Percentiles rank a stretch among this genome's conserved stretches.
phyloP scores from a whole-genome alignment of 64 coral and sea anemone species.

The Trachythela sp. region DNA sequence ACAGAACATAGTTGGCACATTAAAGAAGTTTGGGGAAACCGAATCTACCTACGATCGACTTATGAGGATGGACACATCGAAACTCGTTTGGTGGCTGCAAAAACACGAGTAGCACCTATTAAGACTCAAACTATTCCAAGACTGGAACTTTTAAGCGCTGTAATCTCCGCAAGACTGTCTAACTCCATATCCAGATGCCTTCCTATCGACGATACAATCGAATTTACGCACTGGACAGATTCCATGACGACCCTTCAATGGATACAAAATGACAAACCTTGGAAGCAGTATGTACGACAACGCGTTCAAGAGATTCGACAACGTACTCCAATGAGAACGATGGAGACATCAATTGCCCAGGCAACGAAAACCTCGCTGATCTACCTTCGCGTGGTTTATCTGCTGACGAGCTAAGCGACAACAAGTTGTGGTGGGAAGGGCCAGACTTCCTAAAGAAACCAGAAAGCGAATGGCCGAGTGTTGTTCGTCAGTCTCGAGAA shows the following conservation, averaged over 20 bases:
- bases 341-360: background rate
- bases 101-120: background rate
- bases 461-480: background rate
- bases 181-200: background rate
- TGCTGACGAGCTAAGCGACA: background rate
- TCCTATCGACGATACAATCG: background rate
- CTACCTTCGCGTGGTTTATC: background rate
- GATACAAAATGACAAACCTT: background rate
- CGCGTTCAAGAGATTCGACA: background rate
- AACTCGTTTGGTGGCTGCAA: background rate
- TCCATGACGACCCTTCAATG: background rate
- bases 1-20: slow-evolving; percentile 17
- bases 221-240: background rate
- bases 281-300: background rate
- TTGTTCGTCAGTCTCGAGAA: too few species aligned
- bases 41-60: background rate
- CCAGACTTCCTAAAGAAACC: background rate
- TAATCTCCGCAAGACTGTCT: background rate
- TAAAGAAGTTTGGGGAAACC: too few species aligned
- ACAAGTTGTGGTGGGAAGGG: background rate
- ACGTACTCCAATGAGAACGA: background rate
- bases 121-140: background rate
- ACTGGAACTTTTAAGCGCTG: background rate
- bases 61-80: background rate
- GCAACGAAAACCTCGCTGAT: background rate